A percentile compares a stretch with the other conserved stretches of the same genome.
Evolutionary conservation across 35 echinoderm and acorn worm species (phyloP).

Genomic region (Apostichopus parvimensis): DNA sequence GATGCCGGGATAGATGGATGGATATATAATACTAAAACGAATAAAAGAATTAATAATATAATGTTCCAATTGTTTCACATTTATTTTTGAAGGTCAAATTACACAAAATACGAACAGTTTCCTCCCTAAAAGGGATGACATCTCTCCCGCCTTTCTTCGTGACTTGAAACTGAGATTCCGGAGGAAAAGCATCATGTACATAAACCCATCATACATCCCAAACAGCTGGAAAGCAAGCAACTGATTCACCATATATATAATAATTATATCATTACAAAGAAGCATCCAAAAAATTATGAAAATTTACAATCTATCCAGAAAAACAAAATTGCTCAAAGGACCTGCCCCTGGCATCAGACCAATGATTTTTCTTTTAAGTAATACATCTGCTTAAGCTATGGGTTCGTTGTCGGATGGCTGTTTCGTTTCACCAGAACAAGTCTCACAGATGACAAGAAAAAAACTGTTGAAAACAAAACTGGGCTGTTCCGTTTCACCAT

Average conservation of each 20-base stretch:
- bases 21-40: no score
- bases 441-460: no score
- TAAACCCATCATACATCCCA: not conserved
- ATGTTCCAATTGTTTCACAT: not conserved
- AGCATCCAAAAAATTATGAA: not conserved
- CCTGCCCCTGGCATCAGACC: constrained; percentile 6
- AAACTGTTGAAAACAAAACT: no score
- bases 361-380: not conserved
- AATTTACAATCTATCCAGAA: not conserved
- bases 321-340: not conserved
- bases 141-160: not conserved
- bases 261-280: not conserved
- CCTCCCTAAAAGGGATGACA: not conserved
- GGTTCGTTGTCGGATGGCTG: no score
- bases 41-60: no score
- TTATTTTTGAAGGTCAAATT: not conserved
- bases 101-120: not conserved
- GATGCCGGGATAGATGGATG: no score
- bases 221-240: constrained; percentile 12
- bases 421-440: no score
- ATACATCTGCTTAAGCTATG: no score
- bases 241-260: constrained; percentile 6
- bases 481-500: no score
- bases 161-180: not conserved
- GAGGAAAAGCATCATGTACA: not conserved